Conservation (phyloP, 2,797 vertebrate genomes). For the Rhynchonycteris naso region DNA sequence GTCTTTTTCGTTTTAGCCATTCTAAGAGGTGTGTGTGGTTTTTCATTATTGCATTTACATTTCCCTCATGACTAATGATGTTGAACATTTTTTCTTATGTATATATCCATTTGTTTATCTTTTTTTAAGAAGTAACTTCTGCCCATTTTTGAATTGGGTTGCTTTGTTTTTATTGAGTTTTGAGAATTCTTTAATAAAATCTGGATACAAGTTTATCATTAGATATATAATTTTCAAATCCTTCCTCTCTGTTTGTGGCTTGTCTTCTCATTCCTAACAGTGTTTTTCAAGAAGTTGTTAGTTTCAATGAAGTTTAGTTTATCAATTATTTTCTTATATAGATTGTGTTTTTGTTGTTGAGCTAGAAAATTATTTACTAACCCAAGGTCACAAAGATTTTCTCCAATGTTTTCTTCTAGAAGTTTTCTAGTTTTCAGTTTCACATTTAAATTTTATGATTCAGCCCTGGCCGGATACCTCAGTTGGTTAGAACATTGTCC, state of each 20-base stretch:
- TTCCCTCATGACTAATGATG: background rate
- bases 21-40: background rate
- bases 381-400: background rate
- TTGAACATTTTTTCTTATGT: background rate
- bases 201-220: background rate
- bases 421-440: background rate
- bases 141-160: background rate
- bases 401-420: background rate
- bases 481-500: no score
- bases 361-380: background rate
- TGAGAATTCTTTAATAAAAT: background rate
- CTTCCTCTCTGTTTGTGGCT: background rate
- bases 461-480: no score
- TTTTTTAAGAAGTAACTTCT: constrained; percentile 17
- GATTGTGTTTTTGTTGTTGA: constrained; percentile 14
- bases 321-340: background rate
- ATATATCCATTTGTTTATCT: background rate
- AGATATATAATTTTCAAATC: background rate
- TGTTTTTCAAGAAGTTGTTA: constrained; percentile 40
- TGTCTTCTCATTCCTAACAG: background rate
- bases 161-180: background rate
- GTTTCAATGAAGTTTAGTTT: constrained; percentile 27
- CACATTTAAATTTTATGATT: constrained; percentile 9
- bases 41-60: background rate
- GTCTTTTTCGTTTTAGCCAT: constrained; percentile 7